Evolutionary conservation across 1,140 invertebrate species (phyloP).

Genomic region (Drosophila orosa): DNA sequence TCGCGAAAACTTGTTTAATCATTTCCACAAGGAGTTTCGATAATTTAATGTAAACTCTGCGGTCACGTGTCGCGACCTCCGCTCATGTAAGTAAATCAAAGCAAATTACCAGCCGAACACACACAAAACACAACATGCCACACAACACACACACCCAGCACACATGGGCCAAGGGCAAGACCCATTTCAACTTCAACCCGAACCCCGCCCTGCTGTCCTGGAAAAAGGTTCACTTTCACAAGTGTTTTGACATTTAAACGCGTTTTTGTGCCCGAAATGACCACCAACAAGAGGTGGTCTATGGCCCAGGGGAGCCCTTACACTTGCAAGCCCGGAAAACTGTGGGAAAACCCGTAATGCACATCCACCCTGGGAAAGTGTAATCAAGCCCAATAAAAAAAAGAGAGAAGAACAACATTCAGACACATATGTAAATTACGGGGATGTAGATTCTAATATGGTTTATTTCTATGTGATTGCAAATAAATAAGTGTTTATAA

Average conservation of each 20-base stretch:
- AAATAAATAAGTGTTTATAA: slow-evolving; percentile 36
- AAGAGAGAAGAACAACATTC: slow-evolving; percentile 1
- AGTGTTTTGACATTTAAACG: slow-evolving; percentile 79
- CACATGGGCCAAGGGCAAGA: slow-evolving; percentile 48
- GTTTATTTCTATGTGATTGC: slow-evolving; percentile 34
- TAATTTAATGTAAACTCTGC: slow-evolving; percentile 81
- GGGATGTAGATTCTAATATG: slow-evolving; percentile 25
- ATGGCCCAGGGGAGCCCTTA: slow-evolving; percentile 75
- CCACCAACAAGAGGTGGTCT: slow-evolving; percentile 55
- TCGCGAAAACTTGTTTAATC: slow-evolving; percentile 45
- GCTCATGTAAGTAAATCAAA: slow-evolving; percentile 69
- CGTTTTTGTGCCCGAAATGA: slow-evolving; percentile 68
- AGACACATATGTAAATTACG: slow-evolving; percentile 37
- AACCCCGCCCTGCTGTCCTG: slow-evolving; percentile 8
- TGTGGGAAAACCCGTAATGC: slow-evolving; percentile 53
- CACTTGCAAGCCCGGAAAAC: slow-evolving; percentile 62
- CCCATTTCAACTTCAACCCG: slow-evolving; percentile 25
- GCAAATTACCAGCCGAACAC: slow-evolving; percentile 58
- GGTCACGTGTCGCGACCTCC: slow-evolving; percentile 66
- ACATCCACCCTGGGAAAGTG: slow-evolving; percentile 63
- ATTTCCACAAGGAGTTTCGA: slow-evolving; percentile 51
- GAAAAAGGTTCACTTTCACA: slow-evolving; percentile 54
- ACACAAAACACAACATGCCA: slow-evolving; percentile 35
- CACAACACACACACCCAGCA: slow-evolving; percentile 36
- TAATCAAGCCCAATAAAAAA: slow-evolving; percentile 6